phyloP scores from a whole-genome alignment of 2,888 invertebrate species.

The Odontomyia ornata region DNA sequence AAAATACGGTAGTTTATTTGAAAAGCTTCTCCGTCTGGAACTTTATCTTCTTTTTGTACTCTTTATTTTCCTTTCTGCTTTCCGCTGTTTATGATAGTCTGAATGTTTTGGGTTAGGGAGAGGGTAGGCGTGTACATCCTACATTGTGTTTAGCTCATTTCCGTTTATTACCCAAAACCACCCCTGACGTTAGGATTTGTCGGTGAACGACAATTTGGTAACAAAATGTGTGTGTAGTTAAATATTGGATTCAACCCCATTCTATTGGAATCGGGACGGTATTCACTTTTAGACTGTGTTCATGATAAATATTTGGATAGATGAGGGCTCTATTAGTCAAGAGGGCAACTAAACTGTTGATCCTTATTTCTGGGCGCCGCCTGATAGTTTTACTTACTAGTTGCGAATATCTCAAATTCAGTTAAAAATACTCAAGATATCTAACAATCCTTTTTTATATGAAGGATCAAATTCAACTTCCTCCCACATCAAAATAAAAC shows the following conservation, averaged over 20 bases:
- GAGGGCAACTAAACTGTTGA: too few species aligned
- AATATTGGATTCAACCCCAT: conserved; percentile 17
- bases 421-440: too few species aligned
- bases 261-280: background rate
- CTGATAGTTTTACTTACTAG: too few species aligned
- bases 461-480: too few species aligned
- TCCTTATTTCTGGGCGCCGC: too few species aligned
- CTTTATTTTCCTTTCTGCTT: conserved; percentile 12
- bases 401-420: too few species aligned
- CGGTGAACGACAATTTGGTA: background rate
- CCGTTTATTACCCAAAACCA: conserved; percentile 25
- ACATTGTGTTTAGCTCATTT: conserved; percentile 30
- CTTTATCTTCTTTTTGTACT: conserved; percentile 25
- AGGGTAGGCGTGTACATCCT: background rate
- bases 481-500: too few species aligned
- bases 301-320: too few species aligned
- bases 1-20: conserved; percentile 24
- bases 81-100: conserved; percentile 5
- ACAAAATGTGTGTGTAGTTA: background rate
- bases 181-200: background rate
- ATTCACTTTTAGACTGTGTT: too few species aligned
- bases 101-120: background rate
- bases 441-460: too few species aligned
- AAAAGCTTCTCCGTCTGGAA: conserved; percentile 48
- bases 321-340: too few species aligned